Evolutionary conservation across 2,113 vertebrate genomes (phyloP).

Genomic region (Gasterosteus aculeatus): DNA sequence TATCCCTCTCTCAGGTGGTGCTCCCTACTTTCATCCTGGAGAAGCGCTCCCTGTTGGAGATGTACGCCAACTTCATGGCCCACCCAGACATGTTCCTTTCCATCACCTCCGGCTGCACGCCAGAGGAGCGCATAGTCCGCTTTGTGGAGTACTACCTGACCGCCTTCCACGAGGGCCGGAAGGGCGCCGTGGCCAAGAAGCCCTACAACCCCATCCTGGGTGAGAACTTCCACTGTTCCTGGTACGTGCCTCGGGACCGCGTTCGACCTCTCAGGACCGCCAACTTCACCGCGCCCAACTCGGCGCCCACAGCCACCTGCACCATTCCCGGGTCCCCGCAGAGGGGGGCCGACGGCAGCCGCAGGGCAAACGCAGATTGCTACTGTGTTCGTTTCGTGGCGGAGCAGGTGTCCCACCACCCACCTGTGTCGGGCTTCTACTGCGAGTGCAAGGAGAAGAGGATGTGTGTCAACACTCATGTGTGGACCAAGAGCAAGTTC

Average conservation of each 20-base stretch:
- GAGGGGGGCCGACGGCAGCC: neutral
- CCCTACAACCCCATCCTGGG: slow-evolving; percentile 94
- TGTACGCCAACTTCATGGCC: slow-evolving; percentile 95
- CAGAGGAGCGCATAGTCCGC: slow-evolving; percentile 89
- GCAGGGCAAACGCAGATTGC: slow-evolving; percentile 41
- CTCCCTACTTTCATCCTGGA: slow-evolving; percentile 95
- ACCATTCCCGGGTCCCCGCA: slow-evolving; percentile 45
- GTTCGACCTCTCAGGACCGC: slow-evolving; percentile 81
- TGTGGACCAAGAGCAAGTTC: slow-evolving; percentile 98
- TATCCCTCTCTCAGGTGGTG: slow-evolving; percentile 82
- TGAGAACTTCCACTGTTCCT: slow-evolving; percentile 92
- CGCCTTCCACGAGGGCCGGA: slow-evolving; percentile 91
- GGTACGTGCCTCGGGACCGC: slow-evolving; percentile 87
- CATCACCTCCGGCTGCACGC: slow-evolving; percentile 83
- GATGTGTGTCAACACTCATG: slow-evolving; percentile 88
- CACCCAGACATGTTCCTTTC: slow-evolving; percentile 93
- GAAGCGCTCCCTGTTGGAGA: slow-evolving; percentile 93
- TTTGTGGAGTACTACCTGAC: slow-evolving; percentile 96
- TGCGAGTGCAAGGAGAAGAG: slow-evolving; percentile 92
- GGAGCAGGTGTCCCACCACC: slow-evolving; percentile 93
- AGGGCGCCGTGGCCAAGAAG: slow-evolving; percentile 92
- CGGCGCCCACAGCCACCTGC: slow-evolving; percentile 65
- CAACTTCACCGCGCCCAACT: slow-evolving; percentile 20
- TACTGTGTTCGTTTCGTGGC: slow-evolving; percentile 90
- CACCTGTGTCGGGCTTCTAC: slow-evolving; percentile 92